phyloP scores from a whole-genome alignment of 2,888 invertebrate genomes.

The Pilophorus perplexus region DNA sequence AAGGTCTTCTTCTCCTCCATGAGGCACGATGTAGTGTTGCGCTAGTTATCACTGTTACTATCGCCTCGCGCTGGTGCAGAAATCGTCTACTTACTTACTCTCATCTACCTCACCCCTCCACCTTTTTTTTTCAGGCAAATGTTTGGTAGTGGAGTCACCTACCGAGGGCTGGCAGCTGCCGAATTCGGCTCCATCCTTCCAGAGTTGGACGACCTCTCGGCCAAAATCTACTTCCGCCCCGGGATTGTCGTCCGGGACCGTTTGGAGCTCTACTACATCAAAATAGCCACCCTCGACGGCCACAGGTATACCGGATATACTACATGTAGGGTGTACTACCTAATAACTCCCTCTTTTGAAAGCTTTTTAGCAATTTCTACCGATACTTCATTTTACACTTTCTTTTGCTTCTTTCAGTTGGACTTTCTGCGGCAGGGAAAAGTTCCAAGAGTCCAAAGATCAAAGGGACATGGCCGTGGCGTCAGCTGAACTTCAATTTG shows the following conservation, averaged over 20 bases:
- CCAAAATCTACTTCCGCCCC: slow-evolving; percentile 46
- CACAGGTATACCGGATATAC: too few relatives aligned
- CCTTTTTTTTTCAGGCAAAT: slow-evolving; percentile 1
- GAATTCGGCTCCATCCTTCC: slow-evolving; percentile 50
- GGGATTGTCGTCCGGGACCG: slow-evolving; percentile 44
- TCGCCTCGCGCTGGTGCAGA: too few relatives aligned
- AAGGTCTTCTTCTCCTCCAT: too few relatives aligned
- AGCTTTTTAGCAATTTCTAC: too few relatives aligned
- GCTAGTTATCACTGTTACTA: too few relatives aligned
- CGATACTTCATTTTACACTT: too few relatives aligned
- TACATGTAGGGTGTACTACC: too few relatives aligned
- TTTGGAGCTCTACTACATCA: slow-evolving; percentile 46
- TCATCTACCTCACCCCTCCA: too few relatives aligned
- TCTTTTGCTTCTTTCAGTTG: slow-evolving; percentile 51
- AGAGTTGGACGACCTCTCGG: slow-evolving; percentile 46
- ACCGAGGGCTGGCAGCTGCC: slow-evolving; percentile 53
- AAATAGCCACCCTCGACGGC: slow-evolving; percentile 36
- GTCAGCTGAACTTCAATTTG: slow-evolving; percentile 11
- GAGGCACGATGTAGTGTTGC: too few relatives aligned
- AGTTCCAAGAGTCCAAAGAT: slow-evolving; percentile 2
- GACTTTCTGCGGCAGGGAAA: slow-evolving; percentile 53
- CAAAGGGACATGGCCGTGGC: slow-evolving; percentile 9
- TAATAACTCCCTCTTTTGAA: too few relatives aligned
- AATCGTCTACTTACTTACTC: too few relatives aligned
- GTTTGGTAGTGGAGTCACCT: slow-evolving; percentile 50